Conservation (phyloP, 2,888 invertebrate species). For the Oscheius onirici region DNA sequence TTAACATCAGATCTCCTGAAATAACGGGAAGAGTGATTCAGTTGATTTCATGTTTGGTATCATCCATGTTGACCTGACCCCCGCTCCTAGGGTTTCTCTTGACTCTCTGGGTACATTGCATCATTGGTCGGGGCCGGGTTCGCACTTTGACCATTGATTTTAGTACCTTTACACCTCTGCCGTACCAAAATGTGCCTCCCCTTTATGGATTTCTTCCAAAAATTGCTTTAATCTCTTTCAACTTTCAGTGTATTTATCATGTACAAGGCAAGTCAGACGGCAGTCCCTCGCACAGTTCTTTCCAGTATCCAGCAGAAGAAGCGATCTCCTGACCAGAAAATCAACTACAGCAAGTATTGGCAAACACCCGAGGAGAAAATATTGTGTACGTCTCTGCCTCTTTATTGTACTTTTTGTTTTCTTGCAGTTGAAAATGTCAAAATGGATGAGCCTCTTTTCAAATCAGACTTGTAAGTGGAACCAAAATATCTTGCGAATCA, state of each 20-base stretch:
- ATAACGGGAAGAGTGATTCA: too few relatives aligned
- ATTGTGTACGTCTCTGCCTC: constrained; percentile 12
- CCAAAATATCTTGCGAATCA: not conserved
- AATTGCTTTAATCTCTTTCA: not conserved
- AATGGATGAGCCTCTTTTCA: constrained; percentile 25
- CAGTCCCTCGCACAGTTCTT: constrained; percentile 30
- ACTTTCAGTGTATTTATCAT: constrained; percentile 26
- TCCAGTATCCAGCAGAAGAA: constrained; percentile 31
- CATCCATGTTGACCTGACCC: too few relatives aligned
- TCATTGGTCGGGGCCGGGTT: too few relatives aligned
- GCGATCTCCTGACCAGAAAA: constrained; percentile 11
- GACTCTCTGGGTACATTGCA: not conserved
- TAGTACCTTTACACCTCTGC: not conserved
- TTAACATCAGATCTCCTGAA: constrained; percentile 1
- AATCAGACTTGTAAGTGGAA: constrained; percentile 27
- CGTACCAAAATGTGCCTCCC: not conserved
- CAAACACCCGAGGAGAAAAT: constrained; percentile 28
- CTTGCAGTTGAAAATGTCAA: constrained; percentile 23
- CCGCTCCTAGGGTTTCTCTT: not conserved
- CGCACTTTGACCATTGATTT: too few relatives aligned
- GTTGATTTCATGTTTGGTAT: too few relatives aligned
- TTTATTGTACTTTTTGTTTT: not conserved
- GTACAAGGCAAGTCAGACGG: constrained; percentile 34
- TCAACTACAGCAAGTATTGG: constrained; percentile 28
- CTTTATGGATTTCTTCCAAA: not conserved